Percentiles rank a stretch among this genome's conserved stretches.
These are phyloP conservation scores for Andricus grossulariae DNA, from an alignment of 1,140 invertebrate species.

Conservation along the genomic window DNA sequence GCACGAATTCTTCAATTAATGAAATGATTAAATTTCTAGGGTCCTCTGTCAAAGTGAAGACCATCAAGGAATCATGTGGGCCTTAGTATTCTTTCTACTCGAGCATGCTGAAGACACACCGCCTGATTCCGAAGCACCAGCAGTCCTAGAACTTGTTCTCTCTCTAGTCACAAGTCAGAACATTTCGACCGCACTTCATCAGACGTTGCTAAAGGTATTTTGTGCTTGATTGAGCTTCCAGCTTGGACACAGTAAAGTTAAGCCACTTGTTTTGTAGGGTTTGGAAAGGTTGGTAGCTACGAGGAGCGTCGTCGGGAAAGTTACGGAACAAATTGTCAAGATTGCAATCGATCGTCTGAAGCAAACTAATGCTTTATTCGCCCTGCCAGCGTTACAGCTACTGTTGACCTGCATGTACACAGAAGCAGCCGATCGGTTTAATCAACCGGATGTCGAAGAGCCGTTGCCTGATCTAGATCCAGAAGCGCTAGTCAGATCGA, in stretches of 20 bases:
- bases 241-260: neutral
- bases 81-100: constrained; percentile 82
- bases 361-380: constrained; percentile 81
- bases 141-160: constrained; percentile 71
- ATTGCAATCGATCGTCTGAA: constrained; percentile 84
- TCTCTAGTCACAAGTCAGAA: constrained; percentile 66
- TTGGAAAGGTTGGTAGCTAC: constrained; percentile 84
- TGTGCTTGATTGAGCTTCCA: constrained; percentile 15
- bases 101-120: constrained; percentile 77
- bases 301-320: constrained; percentile 76
- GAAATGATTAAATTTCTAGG: constrained; percentile 68
- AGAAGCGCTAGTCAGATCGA: constrained; percentile 86
- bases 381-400: constrained; percentile 84
- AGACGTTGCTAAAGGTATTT: constrained; percentile 73
- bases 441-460: constrained; percentile 63
- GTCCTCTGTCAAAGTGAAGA: constrained; percentile 79
- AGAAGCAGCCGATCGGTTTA: constrained; percentile 73
- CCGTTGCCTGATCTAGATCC: constrained; percentile 79
- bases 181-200: constrained; percentile 69
- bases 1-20: constrained; percentile 45
- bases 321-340: constrained; percentile 84
- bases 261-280: constrained; percentile 76
- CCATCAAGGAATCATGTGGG: constrained; percentile 82
- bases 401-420: constrained; percentile 89
- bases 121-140: constrained; percentile 69